phyloP scores from a whole-genome alignment of 2,797 vertebrate genomes.

The Apogon hyalosoma region DNA sequence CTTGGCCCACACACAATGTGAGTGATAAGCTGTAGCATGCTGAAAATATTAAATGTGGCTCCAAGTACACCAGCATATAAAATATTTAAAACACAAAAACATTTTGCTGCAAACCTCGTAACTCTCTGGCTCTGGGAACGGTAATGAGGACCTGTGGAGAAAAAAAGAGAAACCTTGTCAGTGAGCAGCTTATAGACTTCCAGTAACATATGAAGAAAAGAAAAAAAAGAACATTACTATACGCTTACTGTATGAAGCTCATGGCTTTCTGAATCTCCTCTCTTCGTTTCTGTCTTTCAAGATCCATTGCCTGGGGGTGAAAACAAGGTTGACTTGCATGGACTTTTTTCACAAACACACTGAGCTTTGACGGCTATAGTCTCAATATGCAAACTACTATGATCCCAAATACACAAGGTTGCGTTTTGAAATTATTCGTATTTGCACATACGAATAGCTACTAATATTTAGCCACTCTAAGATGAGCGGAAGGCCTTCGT shows the following conservation, averaged over 20 bases:
- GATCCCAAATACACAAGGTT: rapidly evolving
- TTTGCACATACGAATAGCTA: not conserved
- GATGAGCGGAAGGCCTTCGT: constrained; percentile 35
- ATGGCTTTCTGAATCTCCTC: constrained; percentile 98
- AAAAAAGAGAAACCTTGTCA: constrained; percentile 25
- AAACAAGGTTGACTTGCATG: constrained; percentile 25
- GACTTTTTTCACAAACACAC: not conserved
- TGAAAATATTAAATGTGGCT: too few species aligned
- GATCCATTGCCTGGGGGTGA: constrained; percentile 80
- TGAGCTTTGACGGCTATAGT: not conserved
- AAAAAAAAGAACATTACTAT: not conserved
- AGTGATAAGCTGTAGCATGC: not conserved
- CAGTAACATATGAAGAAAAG: not conserved
- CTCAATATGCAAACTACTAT: not conserved
- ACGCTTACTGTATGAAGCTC: constrained; percentile 97
- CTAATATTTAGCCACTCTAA: not conserved
- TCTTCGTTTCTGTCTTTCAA: constrained; percentile 93
- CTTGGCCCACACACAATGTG: not conserved
- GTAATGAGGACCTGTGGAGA: constrained; percentile 92
- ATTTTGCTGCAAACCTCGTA: constrained; percentile 88
- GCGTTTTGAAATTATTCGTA: not conserved
- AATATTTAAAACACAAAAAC: not conserved
- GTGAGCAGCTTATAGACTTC: too few species aligned
- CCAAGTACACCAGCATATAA: not conserved
- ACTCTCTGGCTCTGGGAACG: constrained; percentile 92